Evolutionary conservation across 2,113 vertebrate genomes (phyloP).

Genomic region (Notiomystis cincta): DNA sequence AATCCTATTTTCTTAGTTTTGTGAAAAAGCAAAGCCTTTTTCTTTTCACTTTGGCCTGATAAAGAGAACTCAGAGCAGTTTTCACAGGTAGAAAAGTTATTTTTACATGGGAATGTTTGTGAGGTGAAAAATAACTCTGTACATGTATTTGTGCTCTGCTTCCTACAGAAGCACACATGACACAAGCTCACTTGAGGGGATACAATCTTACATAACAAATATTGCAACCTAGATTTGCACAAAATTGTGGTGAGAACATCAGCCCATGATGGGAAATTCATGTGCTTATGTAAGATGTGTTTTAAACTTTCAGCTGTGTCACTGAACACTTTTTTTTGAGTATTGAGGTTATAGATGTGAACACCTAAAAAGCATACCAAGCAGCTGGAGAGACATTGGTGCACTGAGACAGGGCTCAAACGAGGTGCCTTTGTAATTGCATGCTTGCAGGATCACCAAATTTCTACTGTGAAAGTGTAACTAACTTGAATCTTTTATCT

Average conservation of each 20-base stretch:
- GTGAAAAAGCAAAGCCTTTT: not conserved
- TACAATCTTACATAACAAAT: not conserved
- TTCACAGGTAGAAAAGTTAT: not conserved
- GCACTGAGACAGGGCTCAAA: not conserved
- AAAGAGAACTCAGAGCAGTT: not conserved
- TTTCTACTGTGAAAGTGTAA: not conserved
- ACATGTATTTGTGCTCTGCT: not conserved
- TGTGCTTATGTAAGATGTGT: not conserved
- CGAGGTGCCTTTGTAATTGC: not conserved
- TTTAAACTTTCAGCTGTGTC: not conserved
- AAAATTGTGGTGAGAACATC: not conserved
- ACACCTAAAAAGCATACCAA: not conserved
- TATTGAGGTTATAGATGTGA: not conserved
- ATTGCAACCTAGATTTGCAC: not conserved
- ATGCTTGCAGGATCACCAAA: not conserved
- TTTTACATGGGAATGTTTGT: not conserved
- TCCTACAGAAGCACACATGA: not conserved
- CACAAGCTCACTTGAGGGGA: not conserved
- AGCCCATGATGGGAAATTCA: not conserved
- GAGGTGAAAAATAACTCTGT: not conserved
- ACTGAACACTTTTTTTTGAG: not conserved
- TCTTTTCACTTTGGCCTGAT: not conserved
- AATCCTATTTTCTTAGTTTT: conserved; percentile 21
- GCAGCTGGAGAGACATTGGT: not conserved
- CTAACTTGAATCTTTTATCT: not conserved